phyloP scores from a whole-genome alignment of 2,113 vertebrate genomes.

The Zosterops hypoxanthus region DNA sequence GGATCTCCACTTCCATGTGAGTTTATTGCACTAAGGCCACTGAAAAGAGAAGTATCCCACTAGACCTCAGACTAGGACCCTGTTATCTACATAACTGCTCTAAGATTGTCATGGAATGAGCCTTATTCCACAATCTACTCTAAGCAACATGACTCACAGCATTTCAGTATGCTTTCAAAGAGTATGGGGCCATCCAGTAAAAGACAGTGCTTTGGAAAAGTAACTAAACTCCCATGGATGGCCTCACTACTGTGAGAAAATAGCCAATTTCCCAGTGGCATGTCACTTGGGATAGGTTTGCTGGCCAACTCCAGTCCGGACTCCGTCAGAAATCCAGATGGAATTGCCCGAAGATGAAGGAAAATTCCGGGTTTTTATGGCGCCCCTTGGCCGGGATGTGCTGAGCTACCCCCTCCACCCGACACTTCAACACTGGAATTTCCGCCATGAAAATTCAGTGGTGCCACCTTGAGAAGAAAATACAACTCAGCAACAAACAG shows the following conservation, averaged over 20 bases:
- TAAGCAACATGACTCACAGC: neutral
- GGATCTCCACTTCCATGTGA: neutral
- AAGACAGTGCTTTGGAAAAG: neutral
- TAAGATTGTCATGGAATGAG: neutral
- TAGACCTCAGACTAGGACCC: neutral
- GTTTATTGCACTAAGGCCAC: neutral
- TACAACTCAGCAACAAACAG: neutral
- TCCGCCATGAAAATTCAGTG: neutral
- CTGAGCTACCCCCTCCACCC: neutral
- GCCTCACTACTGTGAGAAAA: neutral
- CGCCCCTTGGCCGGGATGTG: neutral
- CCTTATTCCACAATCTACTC: neutral
- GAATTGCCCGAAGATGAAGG: neutral
- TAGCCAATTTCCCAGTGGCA: neutral
- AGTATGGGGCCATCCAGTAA: neutral
- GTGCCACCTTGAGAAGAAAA: neutral
- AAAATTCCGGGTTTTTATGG: neutral
- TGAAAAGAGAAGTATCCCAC: neutral
- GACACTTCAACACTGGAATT: fast-evolving
- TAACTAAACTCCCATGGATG: fast-evolving
- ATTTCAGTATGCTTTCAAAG: neutral
- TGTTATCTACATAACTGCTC: neutral
- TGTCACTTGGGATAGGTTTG: fast-evolving
- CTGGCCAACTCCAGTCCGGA: neutral
- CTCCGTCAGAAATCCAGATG: fast-evolving